Base-by-base conservation (phyloP, 2,888 invertebrate species). In the Mycalesis mineus region DNA sequence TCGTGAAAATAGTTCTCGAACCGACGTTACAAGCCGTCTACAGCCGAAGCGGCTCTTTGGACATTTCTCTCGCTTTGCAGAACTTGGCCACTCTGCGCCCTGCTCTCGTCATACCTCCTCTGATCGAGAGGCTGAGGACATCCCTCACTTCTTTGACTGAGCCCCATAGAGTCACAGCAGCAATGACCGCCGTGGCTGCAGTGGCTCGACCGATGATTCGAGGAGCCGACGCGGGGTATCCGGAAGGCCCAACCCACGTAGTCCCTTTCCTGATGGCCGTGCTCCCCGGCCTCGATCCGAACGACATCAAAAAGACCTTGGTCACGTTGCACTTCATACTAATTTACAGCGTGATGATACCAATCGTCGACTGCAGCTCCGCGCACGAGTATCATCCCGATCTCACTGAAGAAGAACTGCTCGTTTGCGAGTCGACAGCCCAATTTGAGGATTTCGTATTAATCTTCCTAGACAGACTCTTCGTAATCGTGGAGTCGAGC, bases 241-340 rank as follows among this genome's bases (percentile, higher is more conserved):
- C 93, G 0, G 95, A 95, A 75, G 97, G 96, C 0, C 94, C 95
- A 4, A 92, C 92, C 0, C 95, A 97, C 70, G 93, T 97, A 0
- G 90, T 98, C 14, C 96, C 96, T 0, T 87, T 98, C 28, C 87
- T 98, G 11, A 92, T 95, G 75, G 93, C 94, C 0, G 91, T 95
- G 0, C 83, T 98, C 14, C 97, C 98, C 0, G 97, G 97, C 11
- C 94, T 98, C 42, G 98, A 98, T 78, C 94, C 96, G 0, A 98
- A 98, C 73, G 97, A 98, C 78, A 91, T 94, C 41, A 91, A 92
- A 64, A 95, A 95, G 78, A 94, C 94, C 22, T 85, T 94, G 52
- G 91, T 94, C 22, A 94, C 96, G 0, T 92, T 97, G 60, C 95
- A 95, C 70, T 93, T 96, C 71, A 93, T 97, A 55, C 91, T 94